Base-by-base conservation (phyloP, 2,888 invertebrate genomes). In the Sisyra nigra region DNA sequence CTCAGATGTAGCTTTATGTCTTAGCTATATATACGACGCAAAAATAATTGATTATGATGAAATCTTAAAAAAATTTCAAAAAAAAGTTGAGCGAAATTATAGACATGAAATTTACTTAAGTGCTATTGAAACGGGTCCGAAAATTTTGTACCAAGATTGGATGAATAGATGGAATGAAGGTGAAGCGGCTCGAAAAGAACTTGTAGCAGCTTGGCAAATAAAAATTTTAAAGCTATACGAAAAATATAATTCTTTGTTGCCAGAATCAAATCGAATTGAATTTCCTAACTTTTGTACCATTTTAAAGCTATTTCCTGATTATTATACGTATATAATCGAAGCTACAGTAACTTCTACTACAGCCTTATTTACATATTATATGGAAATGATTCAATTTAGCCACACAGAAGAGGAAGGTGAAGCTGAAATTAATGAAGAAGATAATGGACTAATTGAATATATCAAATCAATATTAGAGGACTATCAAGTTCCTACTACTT, bases 21-120 rank as follows among this genome's bases (percentile, higher is more conserved):
- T 79, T 10, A 67, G 68, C 1, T 68, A 68, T 55, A 47, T 70
- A 41, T 68, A 73, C 49, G 62, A 68, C 47, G 62, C 65, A 1
- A 58, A 60, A 29, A 57, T 74, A 31, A 58, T 73, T 37, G 55
- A 60, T 49, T 66, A 62, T 43, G 46, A 48, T 3, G 52, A 61
- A 43, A 45, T 61, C 35, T 47, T 55, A 30, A 46, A 48, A 18
- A 46, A 47, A 7, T 45, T 48, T 44, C 41, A 52, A 32, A 47
- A 50, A 34, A 46, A 53, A 39, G 53, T 51, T 40, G 47, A 52
- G 34, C 46, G 48, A 3, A 54, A 57, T 44, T 49, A 51, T 9
- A 45, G 49, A 8, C 52, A 54, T 8, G 48, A 48, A 15, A 46
- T 54, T 42, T 47, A 52, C 10, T 44, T 49, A 2, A 45, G 49